Percentiles rank a stretch among this genome's conserved stretches.
Evolutionary conservation across 2,113 vertebrate genomes (phyloP).

Genomic region (Vanacampus margaritifer): DNA sequence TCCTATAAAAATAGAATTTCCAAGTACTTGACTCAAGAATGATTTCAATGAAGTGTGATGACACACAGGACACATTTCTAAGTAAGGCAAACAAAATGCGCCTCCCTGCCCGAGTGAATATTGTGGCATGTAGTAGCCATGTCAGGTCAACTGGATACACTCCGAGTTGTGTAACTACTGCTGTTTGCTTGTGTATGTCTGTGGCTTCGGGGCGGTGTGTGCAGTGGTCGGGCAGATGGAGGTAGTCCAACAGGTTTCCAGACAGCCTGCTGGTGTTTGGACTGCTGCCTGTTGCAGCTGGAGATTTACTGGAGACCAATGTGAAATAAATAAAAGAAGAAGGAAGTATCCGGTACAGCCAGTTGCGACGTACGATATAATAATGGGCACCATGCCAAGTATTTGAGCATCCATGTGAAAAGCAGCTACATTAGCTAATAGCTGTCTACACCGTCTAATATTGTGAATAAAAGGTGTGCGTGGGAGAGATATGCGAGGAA

Average conservation of each 20-base stretch:
- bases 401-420: conserved; percentile 51
- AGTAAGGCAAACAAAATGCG: not conserved
- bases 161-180: conserved; percentile 37
- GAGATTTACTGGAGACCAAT: conserved; percentile 48
- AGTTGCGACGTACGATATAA: conserved; percentile 34
- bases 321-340: conserved; percentile 39
- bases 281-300: conserved; percentile 51
- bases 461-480: too few species aligned
- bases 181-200: conserved; percentile 57
- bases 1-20: too few species aligned
- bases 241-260: conserved; percentile 54
- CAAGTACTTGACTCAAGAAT: too few species aligned
- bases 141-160: conserved; percentile 42
- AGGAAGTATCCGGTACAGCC: conserved; percentile 29
- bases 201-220: conserved; percentile 56
- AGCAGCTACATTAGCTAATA: conserved; percentile 23
- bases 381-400: conserved; percentile 42
- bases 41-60: not conserved
- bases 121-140: conserved; percentile 45
- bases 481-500: too few species aligned
- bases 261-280: conserved; percentile 61
- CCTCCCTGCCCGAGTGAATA: conserved; percentile 19
- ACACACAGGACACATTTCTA: conserved; percentile 7
- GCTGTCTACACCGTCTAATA: conserved; percentile 61
- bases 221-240: conserved; percentile 55